Conservation (phyloP, 2,888 invertebrate genomes). For the Campaea margaritaria region DNA sequence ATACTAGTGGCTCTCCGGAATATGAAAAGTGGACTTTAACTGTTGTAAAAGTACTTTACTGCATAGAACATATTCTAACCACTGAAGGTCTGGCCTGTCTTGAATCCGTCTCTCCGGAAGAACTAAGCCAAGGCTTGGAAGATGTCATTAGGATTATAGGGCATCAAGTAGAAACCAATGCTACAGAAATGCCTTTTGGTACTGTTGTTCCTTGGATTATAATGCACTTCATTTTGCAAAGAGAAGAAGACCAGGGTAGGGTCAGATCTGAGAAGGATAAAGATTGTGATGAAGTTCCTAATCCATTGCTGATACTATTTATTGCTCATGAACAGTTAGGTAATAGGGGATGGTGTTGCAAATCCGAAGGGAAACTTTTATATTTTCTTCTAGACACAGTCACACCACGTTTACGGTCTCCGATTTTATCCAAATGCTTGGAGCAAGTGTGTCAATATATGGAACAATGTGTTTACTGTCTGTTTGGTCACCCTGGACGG, state of each 20-base stretch:
- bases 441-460: conserved; percentile 91
- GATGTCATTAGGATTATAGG: conserved; percentile 91
- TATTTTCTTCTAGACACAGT: conserved; percentile 91
- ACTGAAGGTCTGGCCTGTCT: conserved; percentile 76
- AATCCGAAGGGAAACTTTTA: conserved; percentile 90
- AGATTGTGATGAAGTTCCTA: conserved; percentile 86
- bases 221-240: conserved; percentile 91
- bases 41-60: conserved; percentile 76
- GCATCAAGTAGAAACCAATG: conserved; percentile 91
- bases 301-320: conserved; percentile 91
- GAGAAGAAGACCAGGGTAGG: conserved; percentile 89
- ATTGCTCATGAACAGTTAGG: conserved; percentile 94
- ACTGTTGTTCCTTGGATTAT: conserved; percentile 93
- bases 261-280: conserved; percentile 77
- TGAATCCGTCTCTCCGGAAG: conserved; percentile 84
- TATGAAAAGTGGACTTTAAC: conserved; percentile 78
- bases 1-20: conserved; percentile 72
- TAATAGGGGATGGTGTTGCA: conserved; percentile 90
- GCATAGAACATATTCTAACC: conserved; percentile 76
- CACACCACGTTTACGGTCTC: conserved; percentile 88
- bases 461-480: conserved; percentile 93
- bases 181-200: conserved; percentile 87
- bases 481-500: conserved; percentile 93
- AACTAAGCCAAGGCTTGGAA: conserved; percentile 88
- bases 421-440: conserved; percentile 86